A percentile compares a stretch with the other conserved stretches of the same genome.
Evolutionary conservation across 2,113 vertebrate genomes (phyloP).

Genomic region (Aplodontia rufa): DNA sequence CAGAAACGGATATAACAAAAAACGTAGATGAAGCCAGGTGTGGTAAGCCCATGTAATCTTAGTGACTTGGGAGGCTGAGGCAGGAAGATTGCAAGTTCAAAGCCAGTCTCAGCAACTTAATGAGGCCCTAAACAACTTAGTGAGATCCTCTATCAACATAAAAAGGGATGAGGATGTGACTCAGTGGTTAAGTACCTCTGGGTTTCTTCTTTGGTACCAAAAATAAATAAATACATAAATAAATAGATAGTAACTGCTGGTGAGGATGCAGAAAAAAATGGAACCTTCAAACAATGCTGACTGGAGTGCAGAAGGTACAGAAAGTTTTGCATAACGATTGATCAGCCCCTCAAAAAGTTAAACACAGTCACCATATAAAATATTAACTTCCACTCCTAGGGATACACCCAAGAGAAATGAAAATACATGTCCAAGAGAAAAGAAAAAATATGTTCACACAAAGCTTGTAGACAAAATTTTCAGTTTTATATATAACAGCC

Average conservation of each 20-base stretch:
- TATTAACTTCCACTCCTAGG: background rate
- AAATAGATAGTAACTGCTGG: background rate
- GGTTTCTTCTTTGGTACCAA: too few species aligned
- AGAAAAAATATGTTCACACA: background rate
- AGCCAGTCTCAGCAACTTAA: too few species aligned
- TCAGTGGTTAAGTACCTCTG: too few species aligned
- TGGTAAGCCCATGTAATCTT: too few species aligned
- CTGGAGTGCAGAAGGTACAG: background rate
- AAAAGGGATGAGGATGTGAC: too few species aligned
- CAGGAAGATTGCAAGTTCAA: too few species aligned
- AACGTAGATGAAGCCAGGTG: too few species aligned
- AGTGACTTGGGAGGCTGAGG: too few species aligned
- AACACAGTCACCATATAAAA: background rate
- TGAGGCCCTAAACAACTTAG: too few species aligned
- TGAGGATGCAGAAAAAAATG: background rate
- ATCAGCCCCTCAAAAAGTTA: background rate
- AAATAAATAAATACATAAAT: too few species aligned
- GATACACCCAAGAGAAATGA: background rate
- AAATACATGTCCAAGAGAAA: slow-evolving; percentile 33
- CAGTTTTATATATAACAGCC: background rate
- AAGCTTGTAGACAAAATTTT: background rate
- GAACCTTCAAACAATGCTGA: background rate
- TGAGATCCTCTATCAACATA: too few species aligned
- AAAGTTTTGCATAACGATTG: background rate
- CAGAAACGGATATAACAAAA: background rate